phyloP scores from a whole-genome alignment of 2,113 vertebrate species.

The Pao palembangensis region DNA sequence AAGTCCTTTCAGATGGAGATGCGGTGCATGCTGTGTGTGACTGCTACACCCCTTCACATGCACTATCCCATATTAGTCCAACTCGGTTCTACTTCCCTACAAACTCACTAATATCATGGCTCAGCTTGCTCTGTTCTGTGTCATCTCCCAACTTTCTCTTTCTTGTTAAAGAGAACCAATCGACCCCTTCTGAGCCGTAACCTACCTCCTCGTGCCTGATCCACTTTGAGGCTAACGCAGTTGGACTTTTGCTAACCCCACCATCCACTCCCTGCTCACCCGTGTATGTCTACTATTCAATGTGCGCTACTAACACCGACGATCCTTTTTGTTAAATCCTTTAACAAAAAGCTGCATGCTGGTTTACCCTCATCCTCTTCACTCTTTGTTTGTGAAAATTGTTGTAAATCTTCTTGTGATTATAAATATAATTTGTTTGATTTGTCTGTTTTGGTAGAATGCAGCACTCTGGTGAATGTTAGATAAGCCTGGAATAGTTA shows the following conservation, averaged over 20 bases:
- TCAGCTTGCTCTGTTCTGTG: constrained; percentile 90
- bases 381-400: constrained; percentile 81
- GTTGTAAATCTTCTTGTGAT: constrained; percentile 70
- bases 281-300: constrained; percentile 80
- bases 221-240: constrained; percentile 69
- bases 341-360: constrained; percentile 80
- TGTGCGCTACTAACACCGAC: constrained; percentile 87
- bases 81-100: constrained; percentile 51
- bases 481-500: constrained; percentile 71
- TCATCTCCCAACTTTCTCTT: constrained; percentile 70
- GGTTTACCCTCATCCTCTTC: constrained; percentile 68
- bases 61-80: constrained; percentile 88
- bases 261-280: constrained; percentile 29
- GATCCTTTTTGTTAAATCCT: constrained; percentile 83
- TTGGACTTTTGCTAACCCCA: constrained; percentile 57
- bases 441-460: constrained; percentile 64
- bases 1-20: constrained; percentile 75
- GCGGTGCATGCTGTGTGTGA: constrained; percentile 82
- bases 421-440: constrained; percentile 62
- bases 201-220: constrained; percentile 71
- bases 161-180: constrained; percentile 83
- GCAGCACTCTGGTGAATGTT: constrained; percentile 72
- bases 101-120: constrained; percentile 79
- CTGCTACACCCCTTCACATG: constrained; percentile 71
- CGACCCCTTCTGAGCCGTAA: constrained; percentile 83